Percentiles rank a stretch among this genome's conserved stretches.
Conservation (phyloP, 1,140 invertebrate species). For the Drosophila lini region DNA sequence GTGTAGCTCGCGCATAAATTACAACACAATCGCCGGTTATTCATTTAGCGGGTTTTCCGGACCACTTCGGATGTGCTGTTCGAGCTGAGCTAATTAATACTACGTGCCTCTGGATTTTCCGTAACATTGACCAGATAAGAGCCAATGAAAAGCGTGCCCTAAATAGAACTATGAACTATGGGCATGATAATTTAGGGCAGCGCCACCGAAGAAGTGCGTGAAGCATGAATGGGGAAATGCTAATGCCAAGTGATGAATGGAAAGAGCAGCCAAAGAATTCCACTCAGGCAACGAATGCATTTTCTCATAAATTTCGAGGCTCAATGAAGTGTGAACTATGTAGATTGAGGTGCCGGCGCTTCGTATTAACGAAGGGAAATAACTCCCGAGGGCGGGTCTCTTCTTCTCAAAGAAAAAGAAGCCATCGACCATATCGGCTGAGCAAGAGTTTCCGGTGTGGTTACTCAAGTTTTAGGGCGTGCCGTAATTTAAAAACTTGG, state of each 20-base stretch:
- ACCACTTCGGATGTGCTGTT: slow-evolving; percentile 29
- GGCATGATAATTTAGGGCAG: slow-evolving; percentile 55
- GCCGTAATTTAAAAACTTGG: slow-evolving; percentile 44
- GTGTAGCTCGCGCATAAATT: slow-evolving; percentile 23
- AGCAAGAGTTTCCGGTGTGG: slow-evolving; percentile 53
- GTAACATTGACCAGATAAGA: slow-evolving; percentile 57
- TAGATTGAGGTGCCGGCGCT: slow-evolving; percentile 39
- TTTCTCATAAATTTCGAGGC: slow-evolving; percentile 35
- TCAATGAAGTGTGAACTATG: slow-evolving; percentile 73
- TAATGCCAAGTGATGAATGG: slow-evolving; percentile 35
- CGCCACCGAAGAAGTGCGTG: slow-evolving; percentile 40
- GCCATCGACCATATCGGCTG: slow-evolving; percentile 41
- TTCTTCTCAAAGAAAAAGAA: slow-evolving; percentile 8
- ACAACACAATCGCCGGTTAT: slow-evolving; percentile 35
- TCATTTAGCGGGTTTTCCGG: slow-evolving; percentile 27
- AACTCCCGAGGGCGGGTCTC: slow-evolving; percentile 26
- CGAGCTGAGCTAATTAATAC: slow-evolving; percentile 71
- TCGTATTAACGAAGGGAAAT: slow-evolving; percentile 23
- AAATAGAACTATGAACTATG: slow-evolving; percentile 54
- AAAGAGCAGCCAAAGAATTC: slow-evolving; percentile 17
- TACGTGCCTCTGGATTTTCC: slow-evolving; percentile 57
- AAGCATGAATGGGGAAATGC: slow-evolving; percentile 42
- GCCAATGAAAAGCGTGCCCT: slow-evolving; percentile 57
- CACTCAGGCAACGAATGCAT: slow-evolving; percentile 14
- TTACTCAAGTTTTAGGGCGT: slow-evolving; percentile 54